Conservation (phyloP, 2,797 vertebrate genomes). For the Sebastes trivittatus region DNA sequence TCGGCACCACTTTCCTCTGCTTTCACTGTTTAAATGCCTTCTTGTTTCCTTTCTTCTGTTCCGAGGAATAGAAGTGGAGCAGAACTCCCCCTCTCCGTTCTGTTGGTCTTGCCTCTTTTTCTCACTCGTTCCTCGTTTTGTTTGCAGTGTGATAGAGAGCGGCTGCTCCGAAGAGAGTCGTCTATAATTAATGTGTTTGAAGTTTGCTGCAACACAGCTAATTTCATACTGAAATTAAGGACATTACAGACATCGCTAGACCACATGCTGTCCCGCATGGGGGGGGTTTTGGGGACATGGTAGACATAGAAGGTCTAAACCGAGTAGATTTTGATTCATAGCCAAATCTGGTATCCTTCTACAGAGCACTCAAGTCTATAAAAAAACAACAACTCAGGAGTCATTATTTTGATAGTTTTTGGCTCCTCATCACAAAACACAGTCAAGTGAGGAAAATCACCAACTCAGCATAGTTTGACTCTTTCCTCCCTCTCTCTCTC, state of each 20-base stretch:
- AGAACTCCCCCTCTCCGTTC: constrained; percentile 11
- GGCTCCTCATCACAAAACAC: constrained; percentile 54
- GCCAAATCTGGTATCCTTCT: constrained; percentile 19
- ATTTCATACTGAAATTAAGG: constrained; percentile 75
- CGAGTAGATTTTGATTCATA: constrained; percentile 41
- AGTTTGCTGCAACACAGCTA: constrained; percentile 70
- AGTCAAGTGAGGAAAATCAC: constrained; percentile 34
- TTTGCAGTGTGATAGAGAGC: constrained; percentile 58
- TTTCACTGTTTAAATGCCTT: constrained; percentile 34
- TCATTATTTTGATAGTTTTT: constrained; percentile 59
- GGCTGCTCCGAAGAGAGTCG: constrained; percentile 54
- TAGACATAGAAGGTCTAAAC: constrained; percentile 21
- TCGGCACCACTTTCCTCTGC: constrained; percentile 39
- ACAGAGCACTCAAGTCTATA: constrained; percentile 14
- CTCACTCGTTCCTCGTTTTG: constrained; percentile 47
- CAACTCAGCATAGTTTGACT: constrained; percentile 44
- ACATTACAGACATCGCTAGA: constrained; percentile 54
- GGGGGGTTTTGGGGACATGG: constrained; percentile 33
- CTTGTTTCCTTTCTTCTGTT: constrained; percentile 22
- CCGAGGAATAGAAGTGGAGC: constrained; percentile 41
- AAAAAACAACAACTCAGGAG: constrained; percentile 33
- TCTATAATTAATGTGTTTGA: constrained; percentile 80
- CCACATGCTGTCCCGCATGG: constrained; percentile 46
- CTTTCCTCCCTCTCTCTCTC: not conserved
- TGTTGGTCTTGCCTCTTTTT: constrained; percentile 8